Percentiles rank a stretch among this genome's conserved stretches.
These are phyloP conservation scores for Bradysia coprophila DNA, from an alignment of 1,140 invertebrate species.

Conservation along the genomic window DNA sequence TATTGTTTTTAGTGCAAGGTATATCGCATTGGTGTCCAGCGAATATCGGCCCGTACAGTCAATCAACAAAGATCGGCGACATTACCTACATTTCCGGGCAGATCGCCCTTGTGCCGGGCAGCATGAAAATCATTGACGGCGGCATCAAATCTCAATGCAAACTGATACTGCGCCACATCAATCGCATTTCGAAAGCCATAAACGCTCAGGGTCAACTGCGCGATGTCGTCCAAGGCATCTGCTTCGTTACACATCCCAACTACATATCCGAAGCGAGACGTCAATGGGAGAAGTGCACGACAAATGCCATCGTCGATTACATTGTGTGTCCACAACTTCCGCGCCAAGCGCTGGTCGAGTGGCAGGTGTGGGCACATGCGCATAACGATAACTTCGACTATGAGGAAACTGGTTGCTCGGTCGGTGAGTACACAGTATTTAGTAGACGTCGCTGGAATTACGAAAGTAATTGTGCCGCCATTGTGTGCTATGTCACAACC, in stretches of 20 bases:
- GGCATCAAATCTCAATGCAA: conserved; percentile 60
- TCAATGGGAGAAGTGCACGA: conserved; percentile 66
- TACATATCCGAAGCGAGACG: conserved; percentile 51
- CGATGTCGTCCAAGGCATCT: conserved; percentile 67
- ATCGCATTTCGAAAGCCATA: conserved; percentile 59
- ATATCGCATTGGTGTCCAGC: conserved; percentile 92
- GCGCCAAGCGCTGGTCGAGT: conserved; percentile 65
- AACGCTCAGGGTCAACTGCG: conserved; percentile 51
- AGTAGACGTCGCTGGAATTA: conserved; percentile 71
- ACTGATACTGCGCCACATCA: conserved; percentile 64
- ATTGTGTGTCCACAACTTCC: conserved; percentile 66
- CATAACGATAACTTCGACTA: conserved; percentile 76
- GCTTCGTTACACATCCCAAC: conserved; percentile 52
- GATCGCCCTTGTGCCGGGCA: conserved; percentile 75
- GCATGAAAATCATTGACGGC: conserved; percentile 47
- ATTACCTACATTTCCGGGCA: conserved; percentile 79
- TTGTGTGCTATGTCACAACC: conserved; percentile 61
- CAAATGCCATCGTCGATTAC: conserved; percentile 72
- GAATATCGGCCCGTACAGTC: conserved; percentile 90
- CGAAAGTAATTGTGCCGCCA: conserved; percentile 67
- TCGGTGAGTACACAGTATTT: conserved; percentile 59
- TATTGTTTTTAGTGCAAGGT: no score
- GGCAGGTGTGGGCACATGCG: conserved; percentile 78
- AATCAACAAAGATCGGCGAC: conserved; percentile 66
- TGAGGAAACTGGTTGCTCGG: conserved; percentile 69